These are phyloP conservation scores for Junonia oenone DNA, from an alignment of 2,888 invertebrate genomes.

Conservation along the genomic window DNA sequence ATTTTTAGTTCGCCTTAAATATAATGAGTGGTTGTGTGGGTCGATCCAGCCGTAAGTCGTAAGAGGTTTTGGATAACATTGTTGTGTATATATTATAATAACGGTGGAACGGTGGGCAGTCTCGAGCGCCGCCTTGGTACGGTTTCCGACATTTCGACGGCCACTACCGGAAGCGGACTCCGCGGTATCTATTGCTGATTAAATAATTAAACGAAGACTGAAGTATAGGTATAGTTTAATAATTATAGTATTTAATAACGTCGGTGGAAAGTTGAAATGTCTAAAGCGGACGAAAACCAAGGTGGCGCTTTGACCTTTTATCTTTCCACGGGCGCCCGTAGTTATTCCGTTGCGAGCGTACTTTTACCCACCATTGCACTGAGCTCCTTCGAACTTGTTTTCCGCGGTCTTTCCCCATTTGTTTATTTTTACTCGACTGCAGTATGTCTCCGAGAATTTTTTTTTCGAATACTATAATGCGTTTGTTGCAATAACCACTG, in stretches of 20 bases:
- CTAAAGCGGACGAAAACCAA: slow-evolving; percentile 23
- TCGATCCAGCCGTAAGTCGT: slow-evolving; percentile 1
- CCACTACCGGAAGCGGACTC: slow-evolving; percentile 22
- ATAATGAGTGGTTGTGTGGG: slow-evolving; percentile 4
- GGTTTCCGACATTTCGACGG: slow-evolving; percentile 31
- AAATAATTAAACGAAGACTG: slow-evolving; percentile 76
- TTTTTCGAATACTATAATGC: neutral
- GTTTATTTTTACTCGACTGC: slow-evolving; percentile 8
- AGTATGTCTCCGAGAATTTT: neutral
- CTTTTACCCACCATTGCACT: slow-evolving; percentile 18
- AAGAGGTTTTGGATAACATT: slow-evolving; percentile 10
- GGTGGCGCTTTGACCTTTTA: slow-evolving; percentile 25
- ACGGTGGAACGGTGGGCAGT: slow-evolving; percentile 21
- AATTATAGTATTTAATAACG: slow-evolving; percentile 65
- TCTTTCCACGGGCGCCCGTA: slow-evolving; percentile 23
- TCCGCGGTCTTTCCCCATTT: neutral
- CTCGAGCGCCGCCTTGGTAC: slow-evolving; percentile 22
- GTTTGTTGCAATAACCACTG: neutral
- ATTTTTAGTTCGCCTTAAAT: neutral
- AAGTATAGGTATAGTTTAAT: slow-evolving; percentile 74
- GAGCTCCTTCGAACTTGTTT: neutral
- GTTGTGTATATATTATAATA: slow-evolving; percentile 22
- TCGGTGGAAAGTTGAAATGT: slow-evolving; percentile 38
- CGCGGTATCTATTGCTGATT: slow-evolving; percentile 58
- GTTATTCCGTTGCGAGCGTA: slow-evolving; percentile 15